Percentiles rank a stretch among this genome's conserved stretches.
These are phyloP conservation scores for Botia almorhae DNA, from an alignment of 2,797 vertebrate genomes.

Conservation along the genomic window DNA sequence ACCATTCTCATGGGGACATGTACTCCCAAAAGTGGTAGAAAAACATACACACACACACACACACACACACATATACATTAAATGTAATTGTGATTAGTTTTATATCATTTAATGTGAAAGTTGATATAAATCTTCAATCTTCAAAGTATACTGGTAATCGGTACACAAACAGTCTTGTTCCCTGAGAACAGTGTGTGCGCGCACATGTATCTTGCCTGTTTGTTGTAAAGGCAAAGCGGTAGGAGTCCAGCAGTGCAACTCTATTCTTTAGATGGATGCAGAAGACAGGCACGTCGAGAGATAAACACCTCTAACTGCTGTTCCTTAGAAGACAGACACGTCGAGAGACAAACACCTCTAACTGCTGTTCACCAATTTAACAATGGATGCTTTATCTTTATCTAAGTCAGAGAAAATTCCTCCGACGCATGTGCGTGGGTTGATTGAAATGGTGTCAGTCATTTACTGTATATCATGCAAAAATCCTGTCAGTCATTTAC, in stretches of 20 bases:
- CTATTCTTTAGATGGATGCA: constrained; percentile 7
- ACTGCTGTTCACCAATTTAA: constrained; percentile 16
- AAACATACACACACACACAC: too few species aligned
- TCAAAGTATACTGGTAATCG: not conserved
- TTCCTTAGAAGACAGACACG: constrained; percentile 26
- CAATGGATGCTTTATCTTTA: constrained; percentile 30
- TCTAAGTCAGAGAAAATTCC: constrained; percentile 41
- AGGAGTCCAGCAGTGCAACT: constrained; percentile 14
- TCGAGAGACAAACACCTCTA: constrained; percentile 37
- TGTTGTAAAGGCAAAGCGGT: constrained; percentile 17
- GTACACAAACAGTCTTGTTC: not conserved
- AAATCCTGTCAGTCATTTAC: constrained; percentile 28
- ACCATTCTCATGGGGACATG: too few species aligned
- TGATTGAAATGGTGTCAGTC: constrained; percentile 18
- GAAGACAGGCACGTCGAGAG: constrained; percentile 17
- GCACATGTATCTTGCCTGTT: not conserved
- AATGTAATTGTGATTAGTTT: too few species aligned
- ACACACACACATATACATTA: too few species aligned
- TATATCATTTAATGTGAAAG: too few species aligned
- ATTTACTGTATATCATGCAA: constrained; percentile 25
- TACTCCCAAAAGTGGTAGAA: too few species aligned
- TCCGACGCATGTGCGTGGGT: constrained; percentile 26
- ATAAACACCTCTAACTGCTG: constrained; percentile 33
- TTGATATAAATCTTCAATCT: not conserved
- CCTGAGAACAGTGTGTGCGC: not conserved